Conservation (phyloP, 2,113 vertebrate genomes). For the Daboia siamensis region DNA sequence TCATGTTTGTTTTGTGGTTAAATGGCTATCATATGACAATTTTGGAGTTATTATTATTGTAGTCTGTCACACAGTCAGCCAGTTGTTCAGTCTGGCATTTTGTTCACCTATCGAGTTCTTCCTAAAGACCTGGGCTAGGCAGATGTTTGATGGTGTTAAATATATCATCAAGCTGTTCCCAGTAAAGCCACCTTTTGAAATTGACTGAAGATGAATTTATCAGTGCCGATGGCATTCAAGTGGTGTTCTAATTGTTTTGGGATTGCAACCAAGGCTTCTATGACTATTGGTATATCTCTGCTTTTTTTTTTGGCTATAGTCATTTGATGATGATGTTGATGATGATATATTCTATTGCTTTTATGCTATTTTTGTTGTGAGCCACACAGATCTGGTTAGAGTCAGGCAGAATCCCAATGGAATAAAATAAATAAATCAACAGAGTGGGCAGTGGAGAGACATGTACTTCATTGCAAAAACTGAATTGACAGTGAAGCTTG, state of each 20-base stretch:
- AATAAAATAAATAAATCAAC: background rate
- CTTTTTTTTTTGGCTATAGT: background rate
- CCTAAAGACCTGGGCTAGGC: background rate
- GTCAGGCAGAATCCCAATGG: background rate
- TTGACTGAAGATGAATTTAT: background rate
- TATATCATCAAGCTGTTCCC: background rate
- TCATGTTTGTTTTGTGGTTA: background rate
- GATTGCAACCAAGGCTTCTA: background rate
- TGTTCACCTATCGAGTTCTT: background rate
- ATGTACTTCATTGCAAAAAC: background rate
- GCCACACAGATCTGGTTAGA: background rate
- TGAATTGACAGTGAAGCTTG: background rate
- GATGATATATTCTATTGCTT: background rate
- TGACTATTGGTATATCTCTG: background rate
- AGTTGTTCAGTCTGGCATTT: background rate
- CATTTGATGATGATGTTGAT: background rate
- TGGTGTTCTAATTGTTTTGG: background rate
- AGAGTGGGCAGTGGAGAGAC: background rate
- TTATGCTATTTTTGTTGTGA: background rate
- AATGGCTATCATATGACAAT: background rate
- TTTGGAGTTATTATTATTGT: background rate
- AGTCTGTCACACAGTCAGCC: background rate
- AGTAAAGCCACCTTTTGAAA: background rate
- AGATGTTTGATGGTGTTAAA: background rate
- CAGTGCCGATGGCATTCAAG: background rate